Evolutionary conservation across 2,888 invertebrate species (phyloP).

Genomic region (Argyresthia albistria): DNA sequence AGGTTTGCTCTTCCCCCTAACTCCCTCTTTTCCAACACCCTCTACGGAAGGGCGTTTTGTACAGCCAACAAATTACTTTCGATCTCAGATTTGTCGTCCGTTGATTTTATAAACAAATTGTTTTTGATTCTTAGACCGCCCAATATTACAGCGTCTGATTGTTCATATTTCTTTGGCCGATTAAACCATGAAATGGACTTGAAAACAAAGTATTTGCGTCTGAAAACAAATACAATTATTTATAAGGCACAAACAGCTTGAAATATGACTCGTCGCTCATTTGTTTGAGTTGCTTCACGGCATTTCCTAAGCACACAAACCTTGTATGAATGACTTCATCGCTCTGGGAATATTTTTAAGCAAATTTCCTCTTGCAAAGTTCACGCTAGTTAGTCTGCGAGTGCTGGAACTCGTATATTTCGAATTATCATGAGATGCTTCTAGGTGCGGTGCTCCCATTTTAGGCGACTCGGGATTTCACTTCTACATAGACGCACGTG

Average conservation of each 20-base stretch:
- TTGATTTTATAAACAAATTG: constrained; percentile 30
- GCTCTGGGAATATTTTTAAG: constrained; percentile 40
- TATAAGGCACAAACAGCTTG: too few species aligned
- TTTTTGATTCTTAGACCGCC: too few species aligned
- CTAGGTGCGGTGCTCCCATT: too few species aligned
- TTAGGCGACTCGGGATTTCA: too few species aligned
- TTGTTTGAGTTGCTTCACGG: not conserved
- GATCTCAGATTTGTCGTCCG: constrained; percentile 57
- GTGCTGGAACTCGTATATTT: constrained; percentile 22
- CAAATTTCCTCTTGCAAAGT: constrained; percentile 49
- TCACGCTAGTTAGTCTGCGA: constrained; percentile 42
- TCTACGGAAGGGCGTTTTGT: constrained; percentile 63
- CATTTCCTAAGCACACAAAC: not conserved
- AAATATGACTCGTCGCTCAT: too few species aligned
- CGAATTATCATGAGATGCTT: constrained; percentile 2
- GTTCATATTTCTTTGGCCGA: too few species aligned
- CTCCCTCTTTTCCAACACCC: constrained; percentile 46
- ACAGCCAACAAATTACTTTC: constrained; percentile 62
- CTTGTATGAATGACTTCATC: not conserved
- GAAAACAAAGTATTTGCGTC: too few species aligned
- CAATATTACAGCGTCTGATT: too few species aligned
- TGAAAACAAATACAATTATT: too few species aligned
- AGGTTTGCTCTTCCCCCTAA: constrained; percentile 55
- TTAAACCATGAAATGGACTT: too few species aligned
- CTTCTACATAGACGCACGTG: too few species aligned